phyloP scores from a whole-genome alignment of 2,797 vertebrate genomes.

The Melopsittacus undulatus region DNA sequence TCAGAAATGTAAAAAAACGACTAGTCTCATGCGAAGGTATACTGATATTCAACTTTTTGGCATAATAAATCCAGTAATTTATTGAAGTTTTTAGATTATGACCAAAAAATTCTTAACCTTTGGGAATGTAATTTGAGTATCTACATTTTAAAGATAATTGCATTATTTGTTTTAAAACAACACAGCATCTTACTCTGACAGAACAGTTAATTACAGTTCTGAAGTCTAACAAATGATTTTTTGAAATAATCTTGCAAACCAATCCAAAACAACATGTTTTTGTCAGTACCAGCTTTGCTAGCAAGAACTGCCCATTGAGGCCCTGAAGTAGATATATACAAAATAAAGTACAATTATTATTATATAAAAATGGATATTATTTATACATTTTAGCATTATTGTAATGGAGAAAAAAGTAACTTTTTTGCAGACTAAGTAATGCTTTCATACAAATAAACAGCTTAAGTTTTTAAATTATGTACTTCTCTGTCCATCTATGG shows the following conservation, averaged over 20 bases:
- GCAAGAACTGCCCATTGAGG: background rate
- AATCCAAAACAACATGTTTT: background rate
- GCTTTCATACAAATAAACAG: background rate
- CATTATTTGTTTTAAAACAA: background rate
- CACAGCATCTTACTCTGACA: background rate
- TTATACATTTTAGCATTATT: background rate
- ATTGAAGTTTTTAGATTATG: background rate
- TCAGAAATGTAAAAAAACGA: background rate
- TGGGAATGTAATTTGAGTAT: background rate
- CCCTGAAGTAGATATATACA: background rate
- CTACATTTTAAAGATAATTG: background rate
- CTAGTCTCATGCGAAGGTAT: background rate
- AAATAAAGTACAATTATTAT: background rate
- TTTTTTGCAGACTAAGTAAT: background rate
- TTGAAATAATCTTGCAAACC: background rate
- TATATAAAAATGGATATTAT: fast-evolving
- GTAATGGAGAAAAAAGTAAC: background rate
- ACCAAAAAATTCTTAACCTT: background rate
- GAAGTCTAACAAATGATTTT: background rate
- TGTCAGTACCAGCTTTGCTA: background rate
- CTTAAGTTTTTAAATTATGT: background rate
- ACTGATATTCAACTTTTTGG: background rate
- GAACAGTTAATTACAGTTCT: background rate
- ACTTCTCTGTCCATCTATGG: background rate
- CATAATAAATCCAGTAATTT: background rate